Evolutionary conservation across 2,113 vertebrate species (phyloP), one percentile per base, ranked within the genome.

Genomic region (Hypanus sabinus): DNA sequence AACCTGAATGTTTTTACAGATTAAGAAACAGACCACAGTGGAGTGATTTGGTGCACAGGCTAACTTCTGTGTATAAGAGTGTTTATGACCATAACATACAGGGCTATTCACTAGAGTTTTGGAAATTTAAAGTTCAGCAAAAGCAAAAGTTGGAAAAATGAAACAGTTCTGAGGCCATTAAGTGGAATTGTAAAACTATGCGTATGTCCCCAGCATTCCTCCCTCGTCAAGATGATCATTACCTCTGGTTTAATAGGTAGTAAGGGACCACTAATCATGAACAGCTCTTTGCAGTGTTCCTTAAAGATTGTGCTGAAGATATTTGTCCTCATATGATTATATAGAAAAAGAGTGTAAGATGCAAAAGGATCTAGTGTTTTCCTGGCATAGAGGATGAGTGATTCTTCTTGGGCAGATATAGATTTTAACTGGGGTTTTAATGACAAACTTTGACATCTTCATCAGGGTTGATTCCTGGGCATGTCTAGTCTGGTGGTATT

Each of bases 21-120:
- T 96, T 96, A 94, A 96, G 96, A 97, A 97, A 96, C 96, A 96
- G 95, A 95, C 94, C 94, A 95, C 95, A 96, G 96, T 96, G 96
- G 94, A 94, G 83, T 88, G 94, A 94, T 94, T 0, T 3, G 94
- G 95, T 94, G 94, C 94, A 92, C 0, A 33, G 90, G 94, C 94
- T 94, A 18, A 11, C 94, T 94, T 96, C 95, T 96, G 95, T 96
- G 46, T 30, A 93, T 73, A 27, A 62, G 36, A 27, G 91, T 93
- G 91, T 71, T 93, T 93, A 93, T 71, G 68, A 73, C 91, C 91
- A 55, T 93, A 93, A 73, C 70, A 93, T 73, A 93, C 91, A 73
- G 70, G 68, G 38, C 91, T 93, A 93, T 93, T 93, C 91, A 93
- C 91, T 27, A n/a, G 91, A 93, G 65, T 73, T 93, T 93, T 93